These are phyloP conservation scores for Melanerpes aurifrons DNA, from an alignment of 2,113 vertebrate genomes.

Conservation along the genomic window DNA sequence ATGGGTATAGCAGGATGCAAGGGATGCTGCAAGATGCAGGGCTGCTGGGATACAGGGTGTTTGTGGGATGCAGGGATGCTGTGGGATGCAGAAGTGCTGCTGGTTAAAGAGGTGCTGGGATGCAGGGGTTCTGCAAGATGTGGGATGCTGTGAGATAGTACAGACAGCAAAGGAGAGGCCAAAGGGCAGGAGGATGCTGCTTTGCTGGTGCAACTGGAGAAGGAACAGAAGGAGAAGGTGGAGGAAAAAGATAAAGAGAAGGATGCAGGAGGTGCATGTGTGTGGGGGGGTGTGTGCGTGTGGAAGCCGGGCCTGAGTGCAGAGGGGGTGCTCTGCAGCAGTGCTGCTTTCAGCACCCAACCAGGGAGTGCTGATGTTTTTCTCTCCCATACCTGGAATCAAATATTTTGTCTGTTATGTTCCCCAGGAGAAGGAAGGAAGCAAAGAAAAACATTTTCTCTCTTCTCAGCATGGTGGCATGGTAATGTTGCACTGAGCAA, in stretches of 20 bases:
- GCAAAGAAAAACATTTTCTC: not conserved
- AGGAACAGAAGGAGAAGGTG: not conserved
- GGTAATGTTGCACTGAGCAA: not conserved
- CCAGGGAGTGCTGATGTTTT: accelerated
- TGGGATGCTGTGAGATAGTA: accelerated
- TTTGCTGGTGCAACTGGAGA: not conserved
- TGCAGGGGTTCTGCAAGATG: too few relatives aligned
- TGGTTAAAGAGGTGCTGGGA: not conserved
- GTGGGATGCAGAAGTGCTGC: not conserved
- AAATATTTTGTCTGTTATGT: not conserved
- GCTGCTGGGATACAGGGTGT: too few relatives aligned
- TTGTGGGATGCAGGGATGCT: not conserved
- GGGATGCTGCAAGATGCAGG: not conserved
- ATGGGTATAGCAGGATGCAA: too few relatives aligned
- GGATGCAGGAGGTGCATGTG: too few relatives aligned
- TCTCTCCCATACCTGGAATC: not conserved
- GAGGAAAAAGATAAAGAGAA: not conserved
- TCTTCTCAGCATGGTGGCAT: not conserved
- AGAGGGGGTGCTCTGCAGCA: accelerated
- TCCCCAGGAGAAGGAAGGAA: not conserved
- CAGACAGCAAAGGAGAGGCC: not conserved
- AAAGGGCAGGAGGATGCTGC: not conserved
- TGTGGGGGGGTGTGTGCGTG: too few relatives aligned
- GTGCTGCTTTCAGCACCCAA: not conserved
- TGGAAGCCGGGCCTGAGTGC: not conserved